These are phyloP conservation scores for Sebastes hubbsi DNA, from an alignment of 2,797 vertebrate species.

Conservation along the genomic window DNA sequence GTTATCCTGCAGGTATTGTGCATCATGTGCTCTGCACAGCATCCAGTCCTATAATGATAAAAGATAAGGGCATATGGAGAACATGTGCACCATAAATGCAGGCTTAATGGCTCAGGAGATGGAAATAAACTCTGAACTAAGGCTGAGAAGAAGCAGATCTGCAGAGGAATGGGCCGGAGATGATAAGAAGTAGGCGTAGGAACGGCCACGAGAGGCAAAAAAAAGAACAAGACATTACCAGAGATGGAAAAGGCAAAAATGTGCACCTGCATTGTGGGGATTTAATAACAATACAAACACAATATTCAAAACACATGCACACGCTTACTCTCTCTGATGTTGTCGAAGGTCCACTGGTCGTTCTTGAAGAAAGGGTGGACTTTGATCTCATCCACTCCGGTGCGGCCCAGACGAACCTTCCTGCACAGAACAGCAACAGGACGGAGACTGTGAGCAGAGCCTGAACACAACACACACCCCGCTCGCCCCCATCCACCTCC, in stretches of 20 bases:
- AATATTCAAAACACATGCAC: conserved; percentile 10
- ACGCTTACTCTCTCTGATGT: conserved; percentile 95
- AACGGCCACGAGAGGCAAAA: background rate
- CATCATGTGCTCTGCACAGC: conserved; percentile 21
- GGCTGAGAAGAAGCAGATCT: conserved; percentile 41
- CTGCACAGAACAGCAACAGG: conserved; percentile 83
- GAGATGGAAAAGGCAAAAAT: conserved; percentile 19
- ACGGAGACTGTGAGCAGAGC: conserved; percentile 47
- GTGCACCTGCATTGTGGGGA: conserved; percentile 10
- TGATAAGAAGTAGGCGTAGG: conserved; percentile 37
- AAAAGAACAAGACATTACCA: conserved; percentile 5
- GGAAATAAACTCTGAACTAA: conserved; percentile 48
- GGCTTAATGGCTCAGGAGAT: conserved; percentile 42
- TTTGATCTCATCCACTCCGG: conserved; percentile 89
- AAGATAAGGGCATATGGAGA: conserved; percentile 47
- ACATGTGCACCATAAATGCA: conserved; percentile 43
- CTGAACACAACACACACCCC: conserved; percentile 39
- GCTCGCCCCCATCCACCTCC: background rate
- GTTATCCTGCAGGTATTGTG: conserved; percentile 10
- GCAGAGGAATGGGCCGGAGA: conserved; percentile 40
- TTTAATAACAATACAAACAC: background rate
- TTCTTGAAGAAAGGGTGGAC: conserved; percentile 95
- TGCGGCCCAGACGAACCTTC: conserved; percentile 93
- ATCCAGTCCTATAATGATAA: conserved; percentile 14
- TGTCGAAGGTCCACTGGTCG: conserved; percentile 98